Evolutionary conservation across 1,140 invertebrate species (phyloP), one percentile per base, ranked within the genome.

Genomic region (Euwallacea similis): DNA sequence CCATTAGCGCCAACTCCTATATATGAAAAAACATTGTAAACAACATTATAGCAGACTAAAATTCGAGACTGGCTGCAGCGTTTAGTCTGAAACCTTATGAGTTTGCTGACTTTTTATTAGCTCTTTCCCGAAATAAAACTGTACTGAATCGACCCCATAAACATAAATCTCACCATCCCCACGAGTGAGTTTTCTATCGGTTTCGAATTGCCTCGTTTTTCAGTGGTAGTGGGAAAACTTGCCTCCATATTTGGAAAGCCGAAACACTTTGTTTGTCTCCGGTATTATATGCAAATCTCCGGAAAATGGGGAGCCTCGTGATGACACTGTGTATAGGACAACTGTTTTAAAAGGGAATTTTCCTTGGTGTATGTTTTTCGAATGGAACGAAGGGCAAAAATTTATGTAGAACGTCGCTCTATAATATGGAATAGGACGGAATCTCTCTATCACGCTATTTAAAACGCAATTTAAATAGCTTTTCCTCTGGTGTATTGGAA

Each of bases 161-260:
- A 50, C 46, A 50, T 50, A 50, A 50, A 50, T 50, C 46, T 50
- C 46, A 50, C 46, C 46, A 50, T 50, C 46, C 46, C 46, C 46
- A 50, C 13, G 46, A 50, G 46, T 50, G 46, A 50, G 13, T 13
- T 50, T 50, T 13, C 9, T 50, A 50, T 50, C 46, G 46, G 9
- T 50, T 50, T 50, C 46, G 46, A 50, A 50, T 50, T 50, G 46
- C 46, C 46, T 50, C 46, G 46, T 50, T 50, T 50, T 50, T 50
- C 46, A 50, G 46, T 33, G 21, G 21, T 13, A 50, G 46, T 11
- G 46, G 46, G 46, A 50, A 50, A 50, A 50, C 46, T 50, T 50
- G 9, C 46, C 46, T 50, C 46, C 9, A 50, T 50, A 50, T 50
- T 50, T 50, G 9, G 46, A 50, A 50, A 2, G 46, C 46, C 46